phyloP scores from a whole-genome alignment of 92 coral and sea anemone species.

The Diadumene lineata region DNA sequence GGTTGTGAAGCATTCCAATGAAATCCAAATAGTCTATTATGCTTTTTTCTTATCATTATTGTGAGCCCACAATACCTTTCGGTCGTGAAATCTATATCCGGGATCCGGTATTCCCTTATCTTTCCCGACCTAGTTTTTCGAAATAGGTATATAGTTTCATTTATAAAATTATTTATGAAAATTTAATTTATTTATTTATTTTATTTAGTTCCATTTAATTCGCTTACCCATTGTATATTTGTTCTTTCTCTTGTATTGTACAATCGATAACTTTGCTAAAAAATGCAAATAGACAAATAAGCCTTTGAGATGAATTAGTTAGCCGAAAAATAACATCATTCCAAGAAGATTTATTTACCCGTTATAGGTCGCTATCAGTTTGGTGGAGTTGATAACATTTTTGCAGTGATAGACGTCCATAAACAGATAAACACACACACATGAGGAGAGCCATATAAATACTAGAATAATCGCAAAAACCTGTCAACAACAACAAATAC shows the following conservation, averaged over 20 bases:
- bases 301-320: not conserved
- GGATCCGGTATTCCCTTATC: no score
- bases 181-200: no score
- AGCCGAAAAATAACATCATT: no score
- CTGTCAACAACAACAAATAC: conserved; percentile 26
- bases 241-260: conserved; percentile 13
- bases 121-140: no score
- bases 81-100: no score
- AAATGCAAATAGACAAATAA: not conserved
- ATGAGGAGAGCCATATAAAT: conserved; percentile 69
- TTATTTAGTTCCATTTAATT: not conserved
- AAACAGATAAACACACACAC: conserved; percentile 66
- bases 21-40: no score
- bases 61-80: no score
- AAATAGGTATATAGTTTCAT: no score
- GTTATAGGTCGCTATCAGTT: conserved; percentile 38
- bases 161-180: no score
- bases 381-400: conserved; percentile 17
- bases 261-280: not conserved
- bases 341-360: conserved; percentile 41
- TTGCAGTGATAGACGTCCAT: conserved; percentile 74
- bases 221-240: conserved; percentile 64
- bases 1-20: no score
- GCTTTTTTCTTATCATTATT: no score
- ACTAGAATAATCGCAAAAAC: conserved; percentile 81